Evolutionary conservation across 1,140 invertebrate genomes (phyloP).

Genomic region (Sweltsa coloradensis): DNA sequence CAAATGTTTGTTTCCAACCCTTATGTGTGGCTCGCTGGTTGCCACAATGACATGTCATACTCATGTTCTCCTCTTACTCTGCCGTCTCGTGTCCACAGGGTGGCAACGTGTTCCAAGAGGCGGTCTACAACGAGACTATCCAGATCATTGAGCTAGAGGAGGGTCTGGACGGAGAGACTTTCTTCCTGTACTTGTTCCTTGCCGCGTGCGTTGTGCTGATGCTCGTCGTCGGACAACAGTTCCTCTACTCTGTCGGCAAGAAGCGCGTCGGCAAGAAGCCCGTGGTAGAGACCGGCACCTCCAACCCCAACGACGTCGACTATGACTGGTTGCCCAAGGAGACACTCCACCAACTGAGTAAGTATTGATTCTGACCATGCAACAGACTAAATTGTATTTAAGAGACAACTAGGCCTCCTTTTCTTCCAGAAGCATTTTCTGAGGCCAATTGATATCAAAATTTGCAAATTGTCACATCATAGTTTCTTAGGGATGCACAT

Average conservation of each 20-base stretch:
- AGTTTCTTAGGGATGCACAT: slow-evolving; percentile 8
- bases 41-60: no score
- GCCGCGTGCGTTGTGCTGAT: slow-evolving; percentile 77
- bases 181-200: slow-evolving; percentile 93
- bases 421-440: background rate
- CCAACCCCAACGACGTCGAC: slow-evolving; percentile 86
- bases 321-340: slow-evolving; percentile 96
- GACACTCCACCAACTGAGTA: slow-evolving; percentile 68
- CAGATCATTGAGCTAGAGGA: slow-evolving; percentile 94
- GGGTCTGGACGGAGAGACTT: slow-evolving; percentile 94
- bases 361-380: slow-evolving; percentile 32
- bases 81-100: no score
- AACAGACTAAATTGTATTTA: background rate
- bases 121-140: slow-evolving; percentile 98
- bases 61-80: no score
- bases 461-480: background rate
- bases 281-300: slow-evolving; percentile 62
- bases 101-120: slow-evolving; percentile 63
- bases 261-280: slow-evolving; percentile 42
- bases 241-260: slow-evolving; percentile 62
- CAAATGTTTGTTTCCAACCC: no score
- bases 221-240: slow-evolving; percentile 82
- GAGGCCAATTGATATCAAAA: slow-evolving; percentile 8
- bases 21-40: no score
- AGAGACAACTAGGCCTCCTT: no score